Evolutionary conservation across 2,888 invertebrate genomes (phyloP), one percentile per base, ranked within the genome.

Genomic region (Vandiemenella viatica): DNA sequence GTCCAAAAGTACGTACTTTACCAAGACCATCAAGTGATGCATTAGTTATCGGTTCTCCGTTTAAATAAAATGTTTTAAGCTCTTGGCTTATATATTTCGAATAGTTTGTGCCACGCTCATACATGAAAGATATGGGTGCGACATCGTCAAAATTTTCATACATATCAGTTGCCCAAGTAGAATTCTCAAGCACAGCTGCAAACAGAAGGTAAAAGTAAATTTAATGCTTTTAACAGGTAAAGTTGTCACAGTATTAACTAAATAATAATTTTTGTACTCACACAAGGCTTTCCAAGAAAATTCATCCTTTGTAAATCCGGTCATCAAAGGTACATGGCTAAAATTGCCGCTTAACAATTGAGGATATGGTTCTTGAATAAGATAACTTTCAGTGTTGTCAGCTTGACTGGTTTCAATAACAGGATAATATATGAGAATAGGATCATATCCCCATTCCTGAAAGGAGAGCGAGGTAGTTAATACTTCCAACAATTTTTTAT

Each of bases 221-320:
- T 4, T 32, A 32, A 32, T 32, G n/a, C n/a, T 8, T 32, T 32
- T 32, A 2, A 40, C 13, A n/a, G 40, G 3, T 15, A 5, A 5
- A 4, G 3, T 40, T 16, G 8, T 15, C n/a, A n/a, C n/a, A n/a
- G n/a, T n/a, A n/a, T n/a, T n/a, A n/a, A n/a, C n/a, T n/a, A n/a
- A n/a, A n/a, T n/a, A n/a, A n/a, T n/a, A n/a, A n/a, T n/a, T n/a
- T n/a, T n/a, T n/a, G n/a, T n/a, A 59, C 73, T 73, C 58, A 83
- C 82, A 62, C 52, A 73, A 72, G 8, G 77, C 77, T 48, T 71
- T 69, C 56, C 73, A 72, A 48, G 72, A 76, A 65, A 82, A 79
- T 63, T 83, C 83, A 53, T 79, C 75, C 45, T 73, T 70, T 0
- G 79, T 80, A 56, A 79, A 71, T 48, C 81, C 79, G 53, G 76